Percentiles rank a stretch among this genome's conserved stretches.
These are phyloP conservation scores for Chaetorhynchus papuensis DNA, from an alignment of 2,113 vertebrate genomes.

Conservation along the genomic window DNA sequence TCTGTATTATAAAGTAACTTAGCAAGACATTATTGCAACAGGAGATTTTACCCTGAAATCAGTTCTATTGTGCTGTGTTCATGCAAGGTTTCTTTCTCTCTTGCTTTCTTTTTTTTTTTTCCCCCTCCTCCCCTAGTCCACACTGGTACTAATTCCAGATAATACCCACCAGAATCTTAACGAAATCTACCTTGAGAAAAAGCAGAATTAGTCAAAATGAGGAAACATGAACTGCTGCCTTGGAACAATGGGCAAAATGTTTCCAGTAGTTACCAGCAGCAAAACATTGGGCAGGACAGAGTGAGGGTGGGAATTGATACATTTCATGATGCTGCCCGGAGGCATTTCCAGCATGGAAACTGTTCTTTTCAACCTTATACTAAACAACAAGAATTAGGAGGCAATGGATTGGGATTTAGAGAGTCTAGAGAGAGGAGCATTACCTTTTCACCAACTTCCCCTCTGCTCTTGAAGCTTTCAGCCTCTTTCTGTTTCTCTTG, in stretches of 20 bases:
- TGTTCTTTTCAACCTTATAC: not conserved
- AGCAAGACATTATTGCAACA: not conserved
- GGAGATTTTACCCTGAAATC: not conserved
- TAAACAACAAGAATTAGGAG: not conserved
- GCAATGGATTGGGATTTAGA: not conserved
- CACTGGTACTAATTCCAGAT: not conserved
- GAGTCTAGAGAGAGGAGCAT: not conserved
- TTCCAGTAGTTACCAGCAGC: not conserved
- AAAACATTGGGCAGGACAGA: not conserved
- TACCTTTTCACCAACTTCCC: not conserved
- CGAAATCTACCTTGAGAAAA: not conserved
- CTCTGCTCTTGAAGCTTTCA: not conserved
- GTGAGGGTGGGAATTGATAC: not conserved
- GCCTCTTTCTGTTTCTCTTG: not conserved
- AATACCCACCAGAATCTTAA: not conserved
- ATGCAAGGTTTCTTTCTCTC: not conserved
- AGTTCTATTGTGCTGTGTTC: not conserved
- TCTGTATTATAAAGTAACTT: not conserved
- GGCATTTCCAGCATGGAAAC: not conserved
- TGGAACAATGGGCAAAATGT: not conserved
- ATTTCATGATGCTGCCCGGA: rapidly evolving
- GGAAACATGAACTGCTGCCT: not conserved
- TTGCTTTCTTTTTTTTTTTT: not conserved
- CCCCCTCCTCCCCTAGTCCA: rapidly evolving
- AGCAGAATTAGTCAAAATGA: not conserved